These are phyloP conservation scores for Cataglyphis hispanica DNA, from an alignment of 1,140 invertebrate species.

Conservation along the genomic window DNA sequence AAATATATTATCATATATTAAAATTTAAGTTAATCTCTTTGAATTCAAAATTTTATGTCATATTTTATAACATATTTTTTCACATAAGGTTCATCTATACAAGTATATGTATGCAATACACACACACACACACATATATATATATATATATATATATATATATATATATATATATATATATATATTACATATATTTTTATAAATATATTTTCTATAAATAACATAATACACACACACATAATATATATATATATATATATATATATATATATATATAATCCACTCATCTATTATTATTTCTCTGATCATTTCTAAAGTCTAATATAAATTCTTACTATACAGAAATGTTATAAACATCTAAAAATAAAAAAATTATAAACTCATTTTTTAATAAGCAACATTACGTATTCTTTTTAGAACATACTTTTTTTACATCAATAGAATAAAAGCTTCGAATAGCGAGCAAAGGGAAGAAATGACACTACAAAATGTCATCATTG, in stretches of 20 bases:
- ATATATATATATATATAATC: conserved; percentile 50
- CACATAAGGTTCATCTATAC: conserved; percentile 61
- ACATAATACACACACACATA: too few species aligned
- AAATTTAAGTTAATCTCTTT: conserved; percentile 61
- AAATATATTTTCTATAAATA: too few species aligned
- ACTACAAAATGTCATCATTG: background rate
- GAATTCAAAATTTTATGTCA: conserved; percentile 61
- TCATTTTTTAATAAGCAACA: conserved; percentile 49
- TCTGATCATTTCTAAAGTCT: conserved; percentile 46
- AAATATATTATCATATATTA: conserved; percentile 71
- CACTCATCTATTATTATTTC: conserved; percentile 55
- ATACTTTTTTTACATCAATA: background rate
- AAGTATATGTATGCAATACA: too few species aligned
- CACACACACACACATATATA: conserved; percentile 53
- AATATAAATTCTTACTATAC: conserved; percentile 59
- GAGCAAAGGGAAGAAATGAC: background rate
- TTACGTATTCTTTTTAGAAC: conserved; percentile 40
- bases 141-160: conserved; percentile 57
- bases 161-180: conserved; percentile 67
- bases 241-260: conserved; percentile 52
- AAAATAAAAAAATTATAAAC: conserved; percentile 46
- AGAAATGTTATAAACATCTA: conserved; percentile 52
- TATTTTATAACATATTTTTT: conserved; percentile 61
- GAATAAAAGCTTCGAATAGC: background rate
- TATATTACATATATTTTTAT: too few species aligned